Evolutionary conservation across 1,140 invertebrate species (phyloP), one percentile per base, ranked within the genome.

Genomic region (Drosophila sp.): DNA sequence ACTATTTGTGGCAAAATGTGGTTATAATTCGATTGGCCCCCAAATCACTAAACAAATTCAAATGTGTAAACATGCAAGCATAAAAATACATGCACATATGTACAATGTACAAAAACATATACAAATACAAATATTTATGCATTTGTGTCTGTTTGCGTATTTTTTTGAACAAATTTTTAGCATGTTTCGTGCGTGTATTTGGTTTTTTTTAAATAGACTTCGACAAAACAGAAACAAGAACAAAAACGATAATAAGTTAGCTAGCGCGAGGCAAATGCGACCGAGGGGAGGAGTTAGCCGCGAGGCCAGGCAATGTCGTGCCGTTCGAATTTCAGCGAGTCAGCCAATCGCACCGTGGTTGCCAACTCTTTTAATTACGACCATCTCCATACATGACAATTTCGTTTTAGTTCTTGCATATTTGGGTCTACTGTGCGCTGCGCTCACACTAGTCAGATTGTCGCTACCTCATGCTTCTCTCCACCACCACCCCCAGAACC

Each of bases 91-190:
- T 36, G 5, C 9, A 58, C 16, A 25, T 59, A 32, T 43, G 34
- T 51, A 25, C 41, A 29, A 14, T 34, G 1, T n/a, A 38, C 43
- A 69, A n/a, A 46, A 16, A 69, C 4, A 56, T 18, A 46, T 7
- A 18, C 9, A 40, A n/a, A n/a, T n/a, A n/a, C n/a, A n/a, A n/a
- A n/a, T 21, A 13, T 43, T 4, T 7, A 11, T 29, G 14, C 2
- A 13, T 34, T 18, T 29, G 50, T 46, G 58, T 18, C 7, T 57
- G 41, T 57, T 48, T 78, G 65, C 62, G 58, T 75, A 72, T 83
- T 58, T 62, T 62, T 77, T 86, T 74, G 32, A 78, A 81, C 69
- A 69, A 86, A 80, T 75, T 81, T 81, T 76, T 72, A 84, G 78
- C 73, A 81, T 81, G 73, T 74, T 72, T 86, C 43, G 72, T 70